Evolutionary conservation across 2,797 vertebrate species (phyloP).

Genomic region (Poecilia gillii): DNA sequence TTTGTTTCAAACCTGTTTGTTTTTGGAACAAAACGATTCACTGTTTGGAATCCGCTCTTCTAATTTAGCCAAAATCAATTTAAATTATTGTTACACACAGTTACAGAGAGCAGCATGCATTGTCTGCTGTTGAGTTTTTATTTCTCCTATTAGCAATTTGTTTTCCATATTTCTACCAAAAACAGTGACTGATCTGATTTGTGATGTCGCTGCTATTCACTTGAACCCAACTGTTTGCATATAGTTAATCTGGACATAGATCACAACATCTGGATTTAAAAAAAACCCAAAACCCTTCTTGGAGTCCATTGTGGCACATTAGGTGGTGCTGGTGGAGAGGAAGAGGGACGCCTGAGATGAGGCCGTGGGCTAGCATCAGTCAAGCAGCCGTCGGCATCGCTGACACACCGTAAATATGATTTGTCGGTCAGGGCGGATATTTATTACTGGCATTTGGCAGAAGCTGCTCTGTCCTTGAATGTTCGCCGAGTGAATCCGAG

Average conservation of each 20-base stretch:
- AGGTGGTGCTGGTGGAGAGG: not conserved
- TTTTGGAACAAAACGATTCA: not conserved
- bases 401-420: not conserved
- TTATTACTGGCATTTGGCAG: slow-evolving; percentile 6
- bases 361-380: slow-evolving; percentile 12
- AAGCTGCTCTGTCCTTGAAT: slow-evolving; percentile 2
- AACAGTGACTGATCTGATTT: not conserved
- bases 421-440: slow-evolving; percentile 5
- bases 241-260: not conserved
- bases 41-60: not conserved
- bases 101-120: not conserved
- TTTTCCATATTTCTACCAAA: not conserved
- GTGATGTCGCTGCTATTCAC: not conserved
- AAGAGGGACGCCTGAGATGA: not conserved
- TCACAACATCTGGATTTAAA: not conserved
- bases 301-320: not conserved
- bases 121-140: not conserved
- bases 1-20: not conserved
- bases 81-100: not conserved
- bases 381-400: not conserved
- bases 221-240: not conserved
- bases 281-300: not conserved
- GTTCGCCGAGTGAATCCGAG: slow-evolving; percentile 7
- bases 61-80: not conserved
- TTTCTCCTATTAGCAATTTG: not conserved